Evolutionary conservation across 2,113 vertebrate species (phyloP), one percentile per base, ranked within the genome.

Genomic region (Pontoporia blainvillei): DNA sequence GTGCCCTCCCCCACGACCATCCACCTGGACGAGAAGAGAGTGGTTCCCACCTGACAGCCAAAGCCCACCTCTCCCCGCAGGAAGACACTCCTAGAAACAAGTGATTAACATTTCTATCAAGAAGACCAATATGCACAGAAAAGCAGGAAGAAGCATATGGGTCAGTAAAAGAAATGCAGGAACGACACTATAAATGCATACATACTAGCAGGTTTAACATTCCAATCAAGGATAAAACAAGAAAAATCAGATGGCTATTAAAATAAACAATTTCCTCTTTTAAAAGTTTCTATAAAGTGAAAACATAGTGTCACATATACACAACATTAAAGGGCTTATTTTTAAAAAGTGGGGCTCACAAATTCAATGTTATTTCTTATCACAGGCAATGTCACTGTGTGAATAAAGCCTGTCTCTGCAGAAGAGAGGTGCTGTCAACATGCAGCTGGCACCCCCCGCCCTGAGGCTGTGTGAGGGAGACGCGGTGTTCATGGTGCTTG

Each of bases 91-190:
- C 72, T n/a, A 41, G 67, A 57, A 25, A 79, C 10, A 71, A 2
- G n/a, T 1, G 15, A 12, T 72, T 10, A 31, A 27, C 83, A 69
- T 96, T 82, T 91, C 57, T 66, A 54, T 41, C 72, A 29, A 52
- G 41, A 92, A 91, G 87, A 57, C 23, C 71, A 29, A 11, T 49
- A 34, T 14, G 31, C 29, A 79, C 23, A 76, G 52, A 66, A 66
- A 95, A 86, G 66, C 13, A 29, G 49, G 67, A 84, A 64, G 54
- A 71, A 67, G 49, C 61, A 46, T 5, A 46, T 0, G 46, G 59
- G 75, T 66, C 87, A 97, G 44, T 27, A 66, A 90, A 39, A 87
- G 25, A n/a, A 90, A 95, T 20, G 72, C 34, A 94, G 64, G 96
- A 31, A 89, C 44, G 41, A 66, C 52, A 75, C 62, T 57, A 49